Conservation (phyloP, 2,113 vertebrate genomes). For the Pan paniscus region DNA sequence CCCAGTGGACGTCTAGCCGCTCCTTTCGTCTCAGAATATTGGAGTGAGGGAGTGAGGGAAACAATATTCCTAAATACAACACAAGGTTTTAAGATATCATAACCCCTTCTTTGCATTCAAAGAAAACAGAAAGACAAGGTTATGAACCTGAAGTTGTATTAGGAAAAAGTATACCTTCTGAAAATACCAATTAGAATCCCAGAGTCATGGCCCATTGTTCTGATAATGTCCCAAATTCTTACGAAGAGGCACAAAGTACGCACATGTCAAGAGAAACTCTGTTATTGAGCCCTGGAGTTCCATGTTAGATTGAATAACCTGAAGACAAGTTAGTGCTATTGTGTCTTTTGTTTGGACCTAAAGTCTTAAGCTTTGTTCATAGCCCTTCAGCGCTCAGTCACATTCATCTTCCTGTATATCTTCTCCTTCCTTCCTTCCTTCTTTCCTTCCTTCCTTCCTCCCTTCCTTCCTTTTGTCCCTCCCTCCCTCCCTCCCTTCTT, state of each 20-base stretch:
- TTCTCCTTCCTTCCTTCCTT: rapidly evolving
- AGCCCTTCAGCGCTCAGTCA: background rate
- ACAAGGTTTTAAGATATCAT: too few species aligned
- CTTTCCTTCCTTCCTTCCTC: rapidly evolving
- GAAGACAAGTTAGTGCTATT: background rate
- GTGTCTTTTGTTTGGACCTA: background rate
- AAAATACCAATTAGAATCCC: background rate
- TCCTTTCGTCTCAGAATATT: background rate
- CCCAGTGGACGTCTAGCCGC: background rate
- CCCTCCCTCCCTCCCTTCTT: too few species aligned
- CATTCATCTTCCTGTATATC: background rate
- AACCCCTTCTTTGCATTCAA: background rate
- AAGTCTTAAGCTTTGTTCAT: background rate
- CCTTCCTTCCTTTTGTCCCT: rapidly evolving
- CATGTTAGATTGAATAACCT: background rate
- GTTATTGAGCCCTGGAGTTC: background rate
- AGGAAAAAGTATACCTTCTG: background rate
- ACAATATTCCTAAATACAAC: background rate
- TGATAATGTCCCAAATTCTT: background rate
- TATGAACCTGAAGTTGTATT: background rate
- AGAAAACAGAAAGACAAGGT: background rate
- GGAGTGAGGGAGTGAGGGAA: background rate
- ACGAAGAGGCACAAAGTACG: background rate
- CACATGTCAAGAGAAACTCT: background rate
- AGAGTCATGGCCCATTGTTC: background rate